Evolutionary conservation across 1,140 invertebrate species (phyloP), one percentile per base, ranked within the genome.

Genomic region (Oedothorax gibbosus): DNA sequence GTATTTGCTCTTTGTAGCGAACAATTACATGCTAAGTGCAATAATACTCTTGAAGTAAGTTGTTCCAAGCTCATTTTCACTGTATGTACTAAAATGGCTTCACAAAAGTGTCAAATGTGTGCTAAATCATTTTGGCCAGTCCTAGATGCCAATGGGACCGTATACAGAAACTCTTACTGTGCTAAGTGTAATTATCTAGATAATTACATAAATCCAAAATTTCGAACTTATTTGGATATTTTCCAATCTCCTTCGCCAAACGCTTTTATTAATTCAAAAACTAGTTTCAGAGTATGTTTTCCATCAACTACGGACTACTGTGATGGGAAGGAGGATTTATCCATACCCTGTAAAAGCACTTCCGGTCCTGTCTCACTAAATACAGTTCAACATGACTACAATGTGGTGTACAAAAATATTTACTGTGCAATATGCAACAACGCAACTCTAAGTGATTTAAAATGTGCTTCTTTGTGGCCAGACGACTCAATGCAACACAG

Each of bases 351-450:
- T 50, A 8, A 3, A 53, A 73, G 62, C 7, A 21, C 35, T 18
- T 72, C 49, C 8, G 76, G 76, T 20, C 57, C 68, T 49, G 75
- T 79, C 8, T 35, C 35, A 35, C 35, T 35, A 35, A 35, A 35
- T 35, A 62, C 35, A 18, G 18, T 15, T 49, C 18, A 14, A 14
- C 6, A 20, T 14, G 50, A 8, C 50, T 8, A 15, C 8, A 71
- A n/a, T 53, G 51, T 57, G 8, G 18, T 77, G 12, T 86, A 86
- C 15, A 87, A 87, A 72, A 87, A 87, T 56, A 21, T 85, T 12
- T 87, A 80, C n/a, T 87, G 86, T 54, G 84, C 86, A 0, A 15
- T 80, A 15, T 87, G 86, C 49, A 64, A 81, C 50, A 69, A 60
- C 11, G 73, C 21, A 51, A 20, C 53, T 9, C 14, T 79, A 20